These are phyloP conservation scores for Eutolmus rufibarbis DNA, from an alignment of 2,888 invertebrate genomes.

Conservation along the genomic window DNA sequence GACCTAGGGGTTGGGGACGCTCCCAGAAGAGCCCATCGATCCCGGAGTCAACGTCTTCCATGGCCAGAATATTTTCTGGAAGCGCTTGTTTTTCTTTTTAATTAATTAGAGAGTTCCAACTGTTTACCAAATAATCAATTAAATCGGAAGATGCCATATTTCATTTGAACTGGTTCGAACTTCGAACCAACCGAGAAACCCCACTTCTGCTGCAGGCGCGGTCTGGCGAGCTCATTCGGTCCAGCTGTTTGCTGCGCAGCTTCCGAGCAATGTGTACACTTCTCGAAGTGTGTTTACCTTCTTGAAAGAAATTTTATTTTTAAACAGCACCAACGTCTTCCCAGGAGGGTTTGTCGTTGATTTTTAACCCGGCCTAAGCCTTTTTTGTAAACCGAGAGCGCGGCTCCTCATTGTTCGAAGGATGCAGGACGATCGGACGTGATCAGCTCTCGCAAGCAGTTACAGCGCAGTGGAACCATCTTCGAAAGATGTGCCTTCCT, in stretches of 20 bases:
- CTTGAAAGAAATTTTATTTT: not conserved
- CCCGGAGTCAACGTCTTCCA: not conserved
- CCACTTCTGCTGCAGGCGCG: not conserved
- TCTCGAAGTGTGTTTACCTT: not conserved
- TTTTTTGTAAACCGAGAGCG: not conserved
- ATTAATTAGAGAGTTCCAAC: conserved; percentile 41
- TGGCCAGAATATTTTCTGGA: not conserved
- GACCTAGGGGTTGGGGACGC: not conserved
- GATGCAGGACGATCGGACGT: conserved; percentile 7
- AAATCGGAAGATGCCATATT: conserved; percentile 6
- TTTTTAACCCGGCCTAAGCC: not conserved
- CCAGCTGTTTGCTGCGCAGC: not conserved
- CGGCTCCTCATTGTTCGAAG: not conserved
- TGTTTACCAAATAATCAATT: conserved; percentile 43
- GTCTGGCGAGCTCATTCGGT: not conserved
- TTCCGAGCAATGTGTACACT: not conserved
- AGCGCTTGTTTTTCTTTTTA: conserved; percentile 40
- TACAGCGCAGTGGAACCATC: not conserved
- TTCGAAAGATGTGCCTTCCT: conserved; percentile 23
- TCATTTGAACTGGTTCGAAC: not conserved
- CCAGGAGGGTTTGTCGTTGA: not conserved
- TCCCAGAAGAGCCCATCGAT: not conserved
- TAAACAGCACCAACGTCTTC: not conserved
- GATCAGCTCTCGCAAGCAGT: not conserved
- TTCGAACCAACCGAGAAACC: not conserved